phyloP scores from a whole-genome alignment of 1,140 invertebrate species.

The Notospermus geniculatus region DNA sequence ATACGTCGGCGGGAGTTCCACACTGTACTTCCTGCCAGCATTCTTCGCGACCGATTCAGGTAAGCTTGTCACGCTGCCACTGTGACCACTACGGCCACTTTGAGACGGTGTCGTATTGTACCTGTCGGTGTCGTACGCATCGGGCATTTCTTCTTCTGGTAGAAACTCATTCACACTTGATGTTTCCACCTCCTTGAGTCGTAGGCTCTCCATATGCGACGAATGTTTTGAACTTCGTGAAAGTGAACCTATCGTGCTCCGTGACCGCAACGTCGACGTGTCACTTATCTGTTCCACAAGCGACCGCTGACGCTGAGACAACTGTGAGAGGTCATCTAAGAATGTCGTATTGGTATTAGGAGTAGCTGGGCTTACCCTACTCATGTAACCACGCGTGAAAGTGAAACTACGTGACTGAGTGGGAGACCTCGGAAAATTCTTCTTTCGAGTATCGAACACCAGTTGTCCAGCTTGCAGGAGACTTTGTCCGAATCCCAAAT shows the following conservation, averaged over 20 bases:
- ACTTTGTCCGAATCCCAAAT: constrained; percentile 89
- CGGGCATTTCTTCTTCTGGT: constrained; percentile 16
- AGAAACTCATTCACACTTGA: background rate
- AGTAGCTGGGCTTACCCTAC: constrained; percentile 43
- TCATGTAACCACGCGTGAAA: constrained; percentile 49
- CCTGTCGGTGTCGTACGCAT: constrained; percentile 21
- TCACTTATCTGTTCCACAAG: background rate
- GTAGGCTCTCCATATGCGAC: background rate
- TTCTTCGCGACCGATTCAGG: background rate
- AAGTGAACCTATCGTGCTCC: background rate
- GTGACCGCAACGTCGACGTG: background rate
- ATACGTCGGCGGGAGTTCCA: background rate
- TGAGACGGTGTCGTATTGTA: background rate
- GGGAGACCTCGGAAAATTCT: constrained; percentile 25
- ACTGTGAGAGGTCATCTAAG: background rate
- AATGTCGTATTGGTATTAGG: constrained; percentile 24
- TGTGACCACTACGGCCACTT: background rate
- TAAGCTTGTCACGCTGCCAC: background rate
- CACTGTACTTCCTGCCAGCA: background rate
- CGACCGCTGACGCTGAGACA: background rate
- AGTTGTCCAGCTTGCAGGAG: constrained; percentile 82
- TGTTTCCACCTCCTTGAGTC: constrained; percentile 2
- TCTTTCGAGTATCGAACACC: constrained; percentile 74
- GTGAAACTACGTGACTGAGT: constrained; percentile 32
- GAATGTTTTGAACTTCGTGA: background rate